Evolutionary conservation across 2,113 vertebrate species (phyloP).

Genomic region (Pungitius pungitius): DNA sequence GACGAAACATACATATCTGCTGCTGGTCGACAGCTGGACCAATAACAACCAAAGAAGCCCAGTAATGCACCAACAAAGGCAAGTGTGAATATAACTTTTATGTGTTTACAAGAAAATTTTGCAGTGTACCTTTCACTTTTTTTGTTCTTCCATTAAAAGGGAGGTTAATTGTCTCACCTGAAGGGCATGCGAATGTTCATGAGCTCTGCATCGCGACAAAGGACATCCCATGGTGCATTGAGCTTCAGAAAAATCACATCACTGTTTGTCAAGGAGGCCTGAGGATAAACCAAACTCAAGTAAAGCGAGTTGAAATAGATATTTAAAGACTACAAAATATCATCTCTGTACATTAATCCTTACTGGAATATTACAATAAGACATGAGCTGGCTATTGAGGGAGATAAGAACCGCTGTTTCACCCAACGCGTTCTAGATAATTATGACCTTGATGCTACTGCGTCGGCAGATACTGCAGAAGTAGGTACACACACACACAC

Average conservation of each 20-base stretch:
- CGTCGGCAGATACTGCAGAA: neutral
- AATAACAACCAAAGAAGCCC: neutral
- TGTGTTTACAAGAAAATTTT: neutral
- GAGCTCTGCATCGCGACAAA: slow-evolving; percentile 93
- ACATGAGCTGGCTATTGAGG: slow-evolving; percentile 29
- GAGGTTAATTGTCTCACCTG: slow-evolving; percentile 81
- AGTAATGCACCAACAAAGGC: neutral
- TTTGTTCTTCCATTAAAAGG: neutral
- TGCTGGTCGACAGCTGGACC: neutral
- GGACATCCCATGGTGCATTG: slow-evolving; percentile 94
- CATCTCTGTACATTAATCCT: slow-evolving; percentile 2
- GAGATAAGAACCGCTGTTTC: slow-evolving; percentile 16
- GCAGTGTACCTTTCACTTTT: neutral
- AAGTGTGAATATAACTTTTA: neutral
- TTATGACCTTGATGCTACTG: slow-evolving; percentile 32
- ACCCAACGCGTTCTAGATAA: slow-evolving; percentile 11
- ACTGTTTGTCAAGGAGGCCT: slow-evolving; percentile 91
- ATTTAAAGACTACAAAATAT: neutral
- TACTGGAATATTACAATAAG: slow-evolving; percentile 33
- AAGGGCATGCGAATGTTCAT: slow-evolving; percentile 99
- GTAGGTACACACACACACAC: slow-evolving; percentile 1
- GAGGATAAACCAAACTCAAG: slow-evolving; percentile 63
- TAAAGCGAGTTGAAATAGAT: too few relatives aligned
- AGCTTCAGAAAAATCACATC: slow-evolving; percentile 96
- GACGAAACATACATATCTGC: neutral